phyloP scores from a whole-genome alignment of 2,113 vertebrate genomes.

The Labrus mixtus region DNA sequence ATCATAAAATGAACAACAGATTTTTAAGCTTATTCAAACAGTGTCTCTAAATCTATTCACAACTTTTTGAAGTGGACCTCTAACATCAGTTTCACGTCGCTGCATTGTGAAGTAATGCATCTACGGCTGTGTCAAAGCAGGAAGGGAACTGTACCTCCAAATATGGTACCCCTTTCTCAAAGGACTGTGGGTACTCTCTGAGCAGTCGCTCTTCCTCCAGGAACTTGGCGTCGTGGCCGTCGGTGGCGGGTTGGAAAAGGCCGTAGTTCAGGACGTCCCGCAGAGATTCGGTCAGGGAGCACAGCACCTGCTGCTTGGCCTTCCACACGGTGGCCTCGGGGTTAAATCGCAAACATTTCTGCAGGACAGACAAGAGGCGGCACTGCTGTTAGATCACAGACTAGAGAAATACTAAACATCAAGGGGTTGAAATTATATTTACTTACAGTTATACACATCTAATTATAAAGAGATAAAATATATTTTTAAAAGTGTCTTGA shows the following conservation, averaged over 20 bases:
- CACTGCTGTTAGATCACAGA: no score
- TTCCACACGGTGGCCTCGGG: conserved; percentile 94
- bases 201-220: conserved; percentile 92
- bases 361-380: conserved; percentile 24
- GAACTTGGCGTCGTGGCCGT: conserved; percentile 93
- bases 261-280: conserved; percentile 94
- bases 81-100: no score
- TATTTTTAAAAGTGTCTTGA: no score
- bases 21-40: no score
- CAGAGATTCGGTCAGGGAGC: conserved; percentile 91
- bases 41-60: no score
- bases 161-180: conserved; percentile 94
- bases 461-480: no score
- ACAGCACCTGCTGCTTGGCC: conserved; percentile 94
- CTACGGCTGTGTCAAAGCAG: background rate
- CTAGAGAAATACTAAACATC: no score
- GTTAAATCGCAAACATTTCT: conserved; percentile 95
- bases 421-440: no score
- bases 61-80: no score
- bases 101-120: no score
- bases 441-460: no score
- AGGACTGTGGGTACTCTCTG: conserved; percentile 93
- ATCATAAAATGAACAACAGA: no score
- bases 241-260: conserved; percentile 93
- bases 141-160: conserved; percentile 84